Evolutionary conservation across 1,140 invertebrate species (phyloP).

Genomic region (Pogonognathellus flavescens): DNA sequence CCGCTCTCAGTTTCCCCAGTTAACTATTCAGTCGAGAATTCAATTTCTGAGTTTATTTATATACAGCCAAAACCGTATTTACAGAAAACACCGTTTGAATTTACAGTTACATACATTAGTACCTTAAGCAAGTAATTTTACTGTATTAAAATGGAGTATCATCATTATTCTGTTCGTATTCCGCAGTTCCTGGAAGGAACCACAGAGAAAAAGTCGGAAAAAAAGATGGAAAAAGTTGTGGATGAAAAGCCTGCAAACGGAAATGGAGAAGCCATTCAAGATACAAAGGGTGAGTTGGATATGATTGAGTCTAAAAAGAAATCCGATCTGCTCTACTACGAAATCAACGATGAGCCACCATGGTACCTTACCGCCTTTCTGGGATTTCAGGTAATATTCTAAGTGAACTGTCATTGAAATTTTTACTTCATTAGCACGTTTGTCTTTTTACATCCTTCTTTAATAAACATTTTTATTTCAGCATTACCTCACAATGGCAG

Average conservation of each 20-base stretch:
- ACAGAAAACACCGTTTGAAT: not conserved
- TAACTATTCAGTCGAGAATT: too few species aligned
- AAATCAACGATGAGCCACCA: slow-evolving; percentile 85
- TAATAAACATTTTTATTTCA: slow-evolving; percentile 69
- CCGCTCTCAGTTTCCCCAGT: too few species aligned
- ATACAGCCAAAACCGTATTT: not conserved
- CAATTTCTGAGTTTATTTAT: not conserved
- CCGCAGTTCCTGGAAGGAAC: slow-evolving; percentile 27
- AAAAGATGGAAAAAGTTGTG: not conserved
- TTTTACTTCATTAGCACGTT: not conserved
- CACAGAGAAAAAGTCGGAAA: not conserved
- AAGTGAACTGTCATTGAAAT: not conserved
- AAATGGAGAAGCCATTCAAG: not conserved
- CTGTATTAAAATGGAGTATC: not conserved
- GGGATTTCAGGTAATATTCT: slow-evolving; percentile 80
- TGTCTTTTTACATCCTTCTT: slow-evolving; percentile 9
- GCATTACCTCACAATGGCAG: slow-evolving; percentile 92
- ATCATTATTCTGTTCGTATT: slow-evolving; percentile 31
- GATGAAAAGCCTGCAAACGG: not conserved
- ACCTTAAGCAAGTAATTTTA: too few species aligned
- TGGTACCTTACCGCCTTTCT: slow-evolving; percentile 87
- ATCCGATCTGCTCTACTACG: slow-evolving; percentile 76
- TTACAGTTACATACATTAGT: not conserved
- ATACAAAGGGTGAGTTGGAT: not conserved
- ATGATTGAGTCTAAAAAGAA: not conserved